Conservation (phyloP, 2,888 invertebrate genomes). For the Drosophila picticornis region DNA sequence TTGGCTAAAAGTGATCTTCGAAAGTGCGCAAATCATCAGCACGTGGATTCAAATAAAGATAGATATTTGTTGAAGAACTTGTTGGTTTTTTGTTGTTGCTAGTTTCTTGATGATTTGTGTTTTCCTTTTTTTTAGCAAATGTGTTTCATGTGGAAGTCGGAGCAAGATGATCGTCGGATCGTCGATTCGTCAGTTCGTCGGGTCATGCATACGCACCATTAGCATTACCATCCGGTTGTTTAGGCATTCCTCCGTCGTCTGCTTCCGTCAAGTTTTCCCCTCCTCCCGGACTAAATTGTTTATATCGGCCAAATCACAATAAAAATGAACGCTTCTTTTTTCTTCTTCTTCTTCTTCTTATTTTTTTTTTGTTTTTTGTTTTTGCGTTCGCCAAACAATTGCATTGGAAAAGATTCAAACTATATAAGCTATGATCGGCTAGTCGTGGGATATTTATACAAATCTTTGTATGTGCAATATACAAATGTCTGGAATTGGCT, state of each 20-base stretch:
- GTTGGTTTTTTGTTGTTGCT: background rate
- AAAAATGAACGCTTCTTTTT: conserved; percentile 65
- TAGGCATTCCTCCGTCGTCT: conserved; percentile 50
- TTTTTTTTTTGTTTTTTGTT: conserved; percentile 5
- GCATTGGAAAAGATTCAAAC: conserved; percentile 46
- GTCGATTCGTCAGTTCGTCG: conserved; percentile 1
- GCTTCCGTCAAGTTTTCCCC: conserved; percentile 73
- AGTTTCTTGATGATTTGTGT: conserved; percentile 23
- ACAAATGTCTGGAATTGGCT: background rate
- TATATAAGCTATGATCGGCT: conserved; percentile 19
- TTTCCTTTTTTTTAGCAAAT: conserved; percentile 39
- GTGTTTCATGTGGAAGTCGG: conserved; percentile 52
- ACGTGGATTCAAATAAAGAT: conserved; percentile 37
- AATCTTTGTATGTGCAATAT: background rate
- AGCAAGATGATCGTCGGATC: background rate
- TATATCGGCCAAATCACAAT: conserved; percentile 70
- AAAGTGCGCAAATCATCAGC: conserved; percentile 43
- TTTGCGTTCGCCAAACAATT: conserved; percentile 52
- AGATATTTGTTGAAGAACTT: conserved; percentile 2
- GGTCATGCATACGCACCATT: conserved; percentile 59
- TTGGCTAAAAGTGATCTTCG: conserved; percentile 65
- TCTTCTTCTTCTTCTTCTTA: conserved; percentile 7
- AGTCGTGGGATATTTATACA: conserved; percentile 22
- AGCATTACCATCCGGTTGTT: conserved; percentile 54
- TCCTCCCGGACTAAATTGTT: conserved; percentile 57